Evolutionary conservation across 2,888 invertebrate genomes (phyloP).

Genomic region (Masnerella sp.): DNA sequence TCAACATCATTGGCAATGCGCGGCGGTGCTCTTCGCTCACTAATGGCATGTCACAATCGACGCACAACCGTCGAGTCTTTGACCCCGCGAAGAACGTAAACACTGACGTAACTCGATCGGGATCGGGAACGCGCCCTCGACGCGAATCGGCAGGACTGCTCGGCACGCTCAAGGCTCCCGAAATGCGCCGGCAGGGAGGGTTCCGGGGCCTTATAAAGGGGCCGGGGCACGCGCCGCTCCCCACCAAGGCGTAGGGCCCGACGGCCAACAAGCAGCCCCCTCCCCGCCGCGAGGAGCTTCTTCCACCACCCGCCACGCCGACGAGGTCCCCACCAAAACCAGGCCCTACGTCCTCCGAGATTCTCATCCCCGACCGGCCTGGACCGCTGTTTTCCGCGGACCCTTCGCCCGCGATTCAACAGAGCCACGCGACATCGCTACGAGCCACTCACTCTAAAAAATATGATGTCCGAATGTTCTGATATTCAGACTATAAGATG

Average conservation of each 20-base stretch:
- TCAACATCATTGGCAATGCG: conserved; percentile 73
- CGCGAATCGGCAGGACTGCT: conserved; percentile 60
- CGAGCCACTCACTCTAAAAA: not conserved
- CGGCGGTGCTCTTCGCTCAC: conserved; percentile 68
- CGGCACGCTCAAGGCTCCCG: conserved; percentile 75
- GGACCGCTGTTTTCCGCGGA: conserved; percentile 32
- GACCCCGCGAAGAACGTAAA: conserved; percentile 22
- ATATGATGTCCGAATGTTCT: too few relatives aligned
- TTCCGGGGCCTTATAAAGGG: conserved; percentile 77
- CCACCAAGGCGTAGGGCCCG: conserved; percentile 80
- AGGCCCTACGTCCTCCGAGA: conserved; percentile 73
- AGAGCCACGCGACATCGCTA: not conserved
- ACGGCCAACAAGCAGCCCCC: conserved; percentile 76
- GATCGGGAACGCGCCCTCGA: conserved; percentile 68
- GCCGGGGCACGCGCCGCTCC: conserved; percentile 82
- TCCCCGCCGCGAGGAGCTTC: conserved; percentile 68
- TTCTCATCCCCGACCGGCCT: conserved; percentile 76
- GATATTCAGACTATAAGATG: too few relatives aligned
- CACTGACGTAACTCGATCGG: conserved; percentile 22
- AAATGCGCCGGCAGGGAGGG: conserved; percentile 76
- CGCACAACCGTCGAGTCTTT: conserved; percentile 17
- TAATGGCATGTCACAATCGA: conserved; percentile 74
- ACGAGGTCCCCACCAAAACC: conserved; percentile 76
- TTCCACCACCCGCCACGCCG: conserved; percentile 62
- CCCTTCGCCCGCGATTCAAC: conserved; percentile 24